A percentile compares a stretch with the other conserved stretches of the same genome.
phyloP scores from a whole-genome alignment of 2,888 invertebrate species.

The Nemoura dubitans region DNA sequence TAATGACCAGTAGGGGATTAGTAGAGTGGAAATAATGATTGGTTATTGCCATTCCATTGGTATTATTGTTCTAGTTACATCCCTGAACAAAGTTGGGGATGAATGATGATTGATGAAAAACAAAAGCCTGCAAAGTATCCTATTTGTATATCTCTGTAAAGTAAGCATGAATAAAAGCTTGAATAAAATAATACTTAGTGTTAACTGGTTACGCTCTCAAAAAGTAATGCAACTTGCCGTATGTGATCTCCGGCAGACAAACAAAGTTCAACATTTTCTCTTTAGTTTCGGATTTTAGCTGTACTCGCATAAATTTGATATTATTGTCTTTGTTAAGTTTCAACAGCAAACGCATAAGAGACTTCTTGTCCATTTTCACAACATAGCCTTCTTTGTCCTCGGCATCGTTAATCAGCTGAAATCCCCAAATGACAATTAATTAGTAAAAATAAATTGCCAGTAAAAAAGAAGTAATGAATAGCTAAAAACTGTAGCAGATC shows the following conservation, averaged over 20 bases:
- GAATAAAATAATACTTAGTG: no score
- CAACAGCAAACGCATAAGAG: conserved; percentile 68
- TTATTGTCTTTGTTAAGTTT: conserved; percentile 68
- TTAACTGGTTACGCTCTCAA: no score
- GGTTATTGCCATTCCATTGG: neutral
- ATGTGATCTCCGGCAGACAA: conserved; percentile 63
- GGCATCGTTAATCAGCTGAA: conserved; percentile 63
- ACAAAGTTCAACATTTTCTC: conserved; percentile 64
- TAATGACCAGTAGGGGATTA: no score
- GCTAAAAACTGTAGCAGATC: neutral
- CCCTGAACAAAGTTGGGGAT: no score
- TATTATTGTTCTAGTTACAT: no score
- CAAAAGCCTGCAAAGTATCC: no score
- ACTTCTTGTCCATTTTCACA: conserved; percentile 71
- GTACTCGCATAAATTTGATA: conserved; percentile 64
- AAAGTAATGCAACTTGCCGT: conserved; percentile 50
- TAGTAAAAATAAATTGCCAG: neutral
- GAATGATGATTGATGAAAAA: no score
- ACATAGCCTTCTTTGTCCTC: conserved; percentile 66
- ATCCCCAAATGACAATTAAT: conserved; percentile 40
- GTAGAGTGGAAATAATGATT: no score
- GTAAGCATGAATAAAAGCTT: no score
- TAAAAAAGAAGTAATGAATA: neutral
- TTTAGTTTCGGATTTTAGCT: conserved; percentile 60
- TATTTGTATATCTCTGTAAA: no score